A percentile compares a stretch with the other conserved stretches of the same genome.
Evolutionary conservation across 2,888 invertebrate species (phyloP).

Genomic region (Sacculina carcini): DNA sequence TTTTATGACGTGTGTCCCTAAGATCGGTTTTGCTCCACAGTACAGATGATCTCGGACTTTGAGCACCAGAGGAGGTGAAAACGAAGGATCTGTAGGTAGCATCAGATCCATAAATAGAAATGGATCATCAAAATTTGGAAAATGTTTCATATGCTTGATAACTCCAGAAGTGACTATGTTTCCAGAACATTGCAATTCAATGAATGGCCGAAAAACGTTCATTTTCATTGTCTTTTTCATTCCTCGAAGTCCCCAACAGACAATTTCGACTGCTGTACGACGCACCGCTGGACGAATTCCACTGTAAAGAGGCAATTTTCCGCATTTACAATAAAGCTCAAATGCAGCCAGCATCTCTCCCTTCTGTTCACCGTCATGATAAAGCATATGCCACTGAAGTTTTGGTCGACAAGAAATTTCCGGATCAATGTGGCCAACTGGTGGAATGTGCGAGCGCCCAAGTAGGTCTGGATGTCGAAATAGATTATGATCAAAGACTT

Average conservation of each 20-base stretch:
- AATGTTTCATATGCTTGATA: conserved; percentile 22
- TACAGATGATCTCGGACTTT: conserved; percentile 24
- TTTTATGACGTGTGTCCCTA: conserved; percentile 19
- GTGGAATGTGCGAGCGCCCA: too few species aligned
- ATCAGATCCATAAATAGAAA: conserved; percentile 24
- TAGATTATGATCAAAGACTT: too few species aligned
- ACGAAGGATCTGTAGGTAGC: conserved; percentile 24
- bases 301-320: conserved; percentile 22
- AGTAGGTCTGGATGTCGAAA: too few species aligned
- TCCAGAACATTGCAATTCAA: conserved; percentile 25
- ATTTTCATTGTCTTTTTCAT: conserved; percentile 24
- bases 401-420: too few species aligned
- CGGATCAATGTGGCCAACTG: too few species aligned
- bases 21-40: conserved; percentile 25
- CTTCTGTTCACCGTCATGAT: too few species aligned
- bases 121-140: conserved; percentile 25
- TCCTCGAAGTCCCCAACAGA: conserved; percentile 28
- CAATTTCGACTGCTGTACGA: conserved; percentile 21
- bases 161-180: conserved; percentile 20
- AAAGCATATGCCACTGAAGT: too few species aligned
- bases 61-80: conserved; percentile 26
- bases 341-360: conserved; percentile 22
- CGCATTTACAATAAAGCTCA: conserved; percentile 12
- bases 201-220: conserved; percentile 23
- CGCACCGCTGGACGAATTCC: conserved; percentile 23